Evolutionary conservation across 2,797 vertebrate species (phyloP), one percentile per base, ranked within the genome.

Genomic region (Moxostoma hubbsi): DNA sequence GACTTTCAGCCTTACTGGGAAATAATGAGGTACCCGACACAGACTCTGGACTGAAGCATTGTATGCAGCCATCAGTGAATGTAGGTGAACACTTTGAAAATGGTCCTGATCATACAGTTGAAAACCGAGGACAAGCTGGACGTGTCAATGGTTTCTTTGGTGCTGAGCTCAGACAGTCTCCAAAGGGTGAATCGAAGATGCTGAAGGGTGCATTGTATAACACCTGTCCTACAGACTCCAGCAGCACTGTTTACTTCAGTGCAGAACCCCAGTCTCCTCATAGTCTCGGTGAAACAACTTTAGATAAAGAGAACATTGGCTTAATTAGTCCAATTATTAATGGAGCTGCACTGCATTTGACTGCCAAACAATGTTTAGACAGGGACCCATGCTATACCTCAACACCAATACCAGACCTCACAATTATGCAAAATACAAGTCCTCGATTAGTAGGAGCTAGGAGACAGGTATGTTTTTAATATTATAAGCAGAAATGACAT

Each of bases 211-310:
- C 89, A 0, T 91, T 92, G 15, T 91, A 86, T 9, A 92, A 87
- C 53, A 5, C 82, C 0, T 47, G 86, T 10, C 84, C 86, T 0
- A 89, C 81, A 15, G 93, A 93, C 55, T 89, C 88, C 45, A 92
- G 85, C 85, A 88, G 88, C 4, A 94, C 95, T 0, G 5, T 94
- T 24, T 96, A 96, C 85, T 96, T 96, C 88, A 95, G 94, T 0
- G 88, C 89, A 0, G 93, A 91, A 0, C 80, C 88, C 5, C 87
- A 88, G 12, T 92, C 92, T 9, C 85, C 89, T 0, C 46, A 87
- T 11, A 89, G 69, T 2, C 81, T 86, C 5, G 82, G 61, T 8
- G 87, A 91, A 36, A n/a, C 49, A 7, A 5, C 45, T 16, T 12
- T 71, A 16, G 68, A 59, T 4, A 59, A 45, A 11, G 18, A 66